phyloP scores from a whole-genome alignment of 2,888 invertebrate species.

The Acrocera orbiculus region DNA sequence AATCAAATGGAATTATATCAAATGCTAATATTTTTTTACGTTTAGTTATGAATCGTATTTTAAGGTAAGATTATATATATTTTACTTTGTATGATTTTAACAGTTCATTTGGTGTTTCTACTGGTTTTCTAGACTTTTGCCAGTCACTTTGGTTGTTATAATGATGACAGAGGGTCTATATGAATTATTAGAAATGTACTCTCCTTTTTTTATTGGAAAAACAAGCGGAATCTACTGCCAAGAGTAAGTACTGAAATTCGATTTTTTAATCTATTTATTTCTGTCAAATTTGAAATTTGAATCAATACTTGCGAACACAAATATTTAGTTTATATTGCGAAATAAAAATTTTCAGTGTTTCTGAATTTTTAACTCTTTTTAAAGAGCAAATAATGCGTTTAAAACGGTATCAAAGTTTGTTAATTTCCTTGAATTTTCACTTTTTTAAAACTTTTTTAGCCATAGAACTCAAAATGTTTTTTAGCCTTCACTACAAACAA shows the following conservation, averaged over 20 bases:
- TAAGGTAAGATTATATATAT: slow-evolving; percentile 16
- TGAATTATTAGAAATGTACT: slow-evolving; percentile 18
- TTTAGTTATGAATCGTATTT: slow-evolving; percentile 18
- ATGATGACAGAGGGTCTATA: slow-evolving; percentile 16
- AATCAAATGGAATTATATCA: slow-evolving; percentile 11
- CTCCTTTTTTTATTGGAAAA: slow-evolving; percentile 20
- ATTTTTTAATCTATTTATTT: background rate
- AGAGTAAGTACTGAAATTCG: slow-evolving; percentile 14
- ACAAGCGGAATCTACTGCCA: slow-evolving; percentile 21
- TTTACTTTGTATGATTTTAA: background rate
- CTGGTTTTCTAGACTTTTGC: slow-evolving; percentile 17
- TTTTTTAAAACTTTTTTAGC: too few relatives aligned
- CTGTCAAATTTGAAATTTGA: background rate
- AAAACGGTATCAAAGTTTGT: too few relatives aligned
- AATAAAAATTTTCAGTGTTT: too few relatives aligned
- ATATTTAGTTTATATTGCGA: too few relatives aligned
- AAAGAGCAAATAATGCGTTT: too few relatives aligned
- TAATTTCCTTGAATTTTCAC: too few relatives aligned
- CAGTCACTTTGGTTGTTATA: slow-evolving; percentile 20
- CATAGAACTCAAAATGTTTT: background rate
- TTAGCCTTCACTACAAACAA: too few relatives aligned
- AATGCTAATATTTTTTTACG: slow-evolving; percentile 17
- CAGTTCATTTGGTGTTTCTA: background rate
- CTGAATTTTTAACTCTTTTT: too few relatives aligned
- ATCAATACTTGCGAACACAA: too few relatives aligned